Evolutionary conservation across 64 coral and sea anemone genomes (phyloP), one percentile per base, ranked within the genome.

Genomic region (Anthopleura sola): DNA sequence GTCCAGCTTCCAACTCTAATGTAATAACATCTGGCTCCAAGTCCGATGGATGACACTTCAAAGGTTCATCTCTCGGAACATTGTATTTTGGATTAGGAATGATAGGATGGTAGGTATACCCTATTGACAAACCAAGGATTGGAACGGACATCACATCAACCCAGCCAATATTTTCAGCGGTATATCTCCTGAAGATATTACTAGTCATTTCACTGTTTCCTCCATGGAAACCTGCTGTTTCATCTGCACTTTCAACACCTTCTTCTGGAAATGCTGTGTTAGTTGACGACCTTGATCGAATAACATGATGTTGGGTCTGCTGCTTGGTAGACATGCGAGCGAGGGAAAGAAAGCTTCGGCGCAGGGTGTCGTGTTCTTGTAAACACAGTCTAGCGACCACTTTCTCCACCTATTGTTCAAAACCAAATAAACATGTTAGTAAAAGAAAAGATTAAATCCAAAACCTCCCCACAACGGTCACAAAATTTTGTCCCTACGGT

Each of bases 81-180:
- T 92, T 83, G 49, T 55, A 87, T 60, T 82, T 81, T 28, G 80
- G 84, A 13, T 86, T 85, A 17, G 90, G 97, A 56, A 95, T 78
- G 38, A 99, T 79, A 24, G 97, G 97, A 33, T 99, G 97, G 75
- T 99, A 99, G 55, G 94, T 86, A 75, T 99, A 99, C 17, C 90
- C 87, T 86, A 99, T 74, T 24, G 84, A 94, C 58, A 99, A 33
- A 10, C 86, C 90, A 10, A 99, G 81, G 26, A 99, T 86, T 31
- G 97, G 97, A 17, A 94, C 93, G 0, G 97, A 95, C 89, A 99
- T 95, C 13, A 95, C 97, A 81, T 99, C 97, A 19, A 99, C 84
- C 97, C 97, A 99, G 44, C 93, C 93, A 51, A 74, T 47, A 79
- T 82, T 90, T 14, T 69, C 58, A 21, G 80, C 84, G 11, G 97